Base-by-base conservation (phyloP, 2,113 vertebrate species). In the Phycodurus eques region DNA sequence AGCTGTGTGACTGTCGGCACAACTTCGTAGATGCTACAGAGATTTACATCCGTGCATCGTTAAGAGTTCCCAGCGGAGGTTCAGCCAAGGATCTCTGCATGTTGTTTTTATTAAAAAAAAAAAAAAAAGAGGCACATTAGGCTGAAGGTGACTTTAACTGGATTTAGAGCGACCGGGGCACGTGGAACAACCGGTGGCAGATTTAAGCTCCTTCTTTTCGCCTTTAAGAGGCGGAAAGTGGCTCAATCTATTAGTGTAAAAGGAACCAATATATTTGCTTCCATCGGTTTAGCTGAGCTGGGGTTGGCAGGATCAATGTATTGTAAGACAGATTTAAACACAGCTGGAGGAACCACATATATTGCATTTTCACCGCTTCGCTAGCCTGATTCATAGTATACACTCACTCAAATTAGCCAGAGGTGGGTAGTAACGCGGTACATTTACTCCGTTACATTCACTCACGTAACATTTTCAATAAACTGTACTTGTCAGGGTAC, bases 141-240 rank as follows among this genome's bases (percentile, higher is more conserved):
- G 81, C 85, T 90, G 88, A 93, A 94, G 93, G 92, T 94, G 93
- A 93, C 93, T 94, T 93, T 93, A 92, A 92, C 88, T 83, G 91
- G 90, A 92, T 92, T 92, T 91, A 91, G 85, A 89, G 89, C 80
- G 71, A 81, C 80, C 77, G 78, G 77, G 76, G 84, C 80, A 71
- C 61, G n/a, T 70, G 4, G 77, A 81, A 80, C 78, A 74, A 85
- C 81, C 87, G 74, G 56, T 88, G 89, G 89, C 90, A 91, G 88
- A 92, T 91, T 93, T 92, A 92, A 91, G 80, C 84, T 82, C 75
- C 77, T 85, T 88, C 76, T 81, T 67, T 68, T 81, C 86, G 87
- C 81, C 82, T 87, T 87, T 86, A 83, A 89, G 89, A 72, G 82
- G 86, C 88, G 85, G 76, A 57, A 77, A 86, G 81, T 71, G 35